Evolutionary conservation across 1,140 invertebrate genomes (phyloP), one percentile per base, ranked within the genome.

Genomic region (Pachyrhynchus sulphureomaculatus): DNA sequence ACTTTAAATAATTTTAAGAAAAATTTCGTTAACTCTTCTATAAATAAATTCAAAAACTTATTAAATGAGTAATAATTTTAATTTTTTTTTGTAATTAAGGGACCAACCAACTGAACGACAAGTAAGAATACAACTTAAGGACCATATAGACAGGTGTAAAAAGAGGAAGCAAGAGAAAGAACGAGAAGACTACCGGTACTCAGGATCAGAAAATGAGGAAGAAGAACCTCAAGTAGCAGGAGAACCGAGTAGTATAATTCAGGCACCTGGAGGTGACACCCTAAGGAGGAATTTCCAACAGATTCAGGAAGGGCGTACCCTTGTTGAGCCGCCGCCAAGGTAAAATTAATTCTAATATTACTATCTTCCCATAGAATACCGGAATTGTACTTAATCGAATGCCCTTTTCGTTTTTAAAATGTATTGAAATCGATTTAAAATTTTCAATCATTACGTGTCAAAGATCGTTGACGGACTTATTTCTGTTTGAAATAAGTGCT

Each of bases 71-170:
- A n/a, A n/a, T n/a, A n/a, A n/a, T n/a, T 17, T 9, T 9, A 33
- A 33, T 34, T 49, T 49, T 17, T 47, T 33, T 17, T 49, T 49
- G 47, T 24, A 9, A 23, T 42, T 24, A 20, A 84, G 90, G 76
- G 97, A 99, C 81, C 95, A 99, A 79, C 95, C 96, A 1, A 97
- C 95, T 55, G 97, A 99, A 78, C 82, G 95, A 69, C 95, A 99
- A 84, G 95, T 98, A 39, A 84, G 96, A 72, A 98, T 97, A 80
- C 95, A 99, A 75, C 87, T 99, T 20, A 99, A 99, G 80, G 98
- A 99, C 78, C 96, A 99, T 78, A 98, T 99, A 77, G 98, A 99
- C 80, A 83, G 96, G 57, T 95, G 92, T 79, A 95, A 95, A 81
- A 95, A 95, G 77, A 86, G 92, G 75, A 94, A 95, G 81, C 90